A percentile compares a stretch with the other conserved stretches of the same genome.
Conservation (phyloP, 1,140 invertebrate genomes). For the Druon quercuslanigerum region DNA sequence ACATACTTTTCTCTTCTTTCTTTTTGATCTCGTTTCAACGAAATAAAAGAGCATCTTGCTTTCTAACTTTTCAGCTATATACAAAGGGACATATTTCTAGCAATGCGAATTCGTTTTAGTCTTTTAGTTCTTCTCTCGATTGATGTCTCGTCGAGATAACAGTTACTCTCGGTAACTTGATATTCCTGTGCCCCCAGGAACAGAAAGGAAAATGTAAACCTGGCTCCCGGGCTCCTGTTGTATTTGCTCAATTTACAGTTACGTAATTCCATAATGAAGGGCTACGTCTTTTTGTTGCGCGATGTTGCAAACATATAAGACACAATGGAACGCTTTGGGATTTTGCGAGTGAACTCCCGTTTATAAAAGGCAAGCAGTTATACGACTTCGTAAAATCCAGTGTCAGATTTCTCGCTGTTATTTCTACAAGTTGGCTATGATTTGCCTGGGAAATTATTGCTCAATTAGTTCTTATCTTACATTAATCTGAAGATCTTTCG, state of each 20-base stretch:
- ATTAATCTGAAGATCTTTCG: too few relatives aligned
- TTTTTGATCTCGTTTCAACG: neutral
- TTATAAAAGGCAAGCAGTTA: slow-evolving; percentile 51
- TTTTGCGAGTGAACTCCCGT: slow-evolving; percentile 60
- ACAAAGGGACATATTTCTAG: neutral
- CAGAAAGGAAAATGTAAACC: slow-evolving; percentile 62
- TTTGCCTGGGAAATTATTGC: neutral
- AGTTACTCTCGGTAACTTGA: slow-evolving; percentile 63
- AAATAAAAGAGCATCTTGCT: neutral
- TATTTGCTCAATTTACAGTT: slow-evolving; percentile 75
- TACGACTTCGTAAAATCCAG: slow-evolving; percentile 44
- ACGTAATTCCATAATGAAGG: slow-evolving; percentile 70
- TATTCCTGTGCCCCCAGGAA: slow-evolving; percentile 54
- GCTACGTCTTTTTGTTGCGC: slow-evolving; percentile 55
- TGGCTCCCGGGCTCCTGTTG: slow-evolving; percentile 57
- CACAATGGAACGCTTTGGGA: slow-evolving; percentile 60
- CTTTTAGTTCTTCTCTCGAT: slow-evolving; percentile 49
- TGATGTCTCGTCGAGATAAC: slow-evolving; percentile 66
- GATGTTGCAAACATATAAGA: slow-evolving; percentile 60
- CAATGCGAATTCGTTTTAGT: slow-evolving; percentile 30
- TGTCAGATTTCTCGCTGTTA: slow-evolving; percentile 62
- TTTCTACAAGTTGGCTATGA: slow-evolving; percentile 53
- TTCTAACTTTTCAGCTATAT: slow-evolving; percentile 7
- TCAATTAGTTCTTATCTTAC: neutral
- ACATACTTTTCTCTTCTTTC: neutral